Base-by-base conservation (phyloP, 35 echinoderm and acorn worm genomes). In the Holothuria glaberrima region DNA sequence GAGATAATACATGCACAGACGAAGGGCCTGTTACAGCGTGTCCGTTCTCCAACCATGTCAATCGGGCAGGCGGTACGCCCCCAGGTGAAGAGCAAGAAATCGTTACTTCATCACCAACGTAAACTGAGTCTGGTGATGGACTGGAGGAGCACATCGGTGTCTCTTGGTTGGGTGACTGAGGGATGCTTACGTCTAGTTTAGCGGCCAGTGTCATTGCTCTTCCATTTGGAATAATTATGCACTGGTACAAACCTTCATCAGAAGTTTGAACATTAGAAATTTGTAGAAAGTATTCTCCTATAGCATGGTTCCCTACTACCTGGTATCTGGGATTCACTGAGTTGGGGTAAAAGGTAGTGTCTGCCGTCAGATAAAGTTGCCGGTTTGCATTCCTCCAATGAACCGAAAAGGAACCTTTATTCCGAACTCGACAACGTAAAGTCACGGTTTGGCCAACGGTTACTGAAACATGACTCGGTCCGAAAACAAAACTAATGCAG, bases 161-260 rank as follows among this genome's bases (percentile, higher is more conserved):
- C 9, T 69, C 32, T 41, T 5, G 85, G 30, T 44, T 16, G 0
- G 65, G 34, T 10, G 7, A 12, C 17, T 36, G 61, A 22, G 25
- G 62, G 7, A 28, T 13, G 6, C 12, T 61, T 9, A 84, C 57
- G 19, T 30, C 21, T 33, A 61, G 57, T 20, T 61, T 61, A 33
- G 67, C 85, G 20, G 19, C 7, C n/a, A 24, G 25, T 46, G 33
- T 36, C 58, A 41, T 28, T 7, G 56, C 30, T 35, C 6, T 20
- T 50, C 33, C 41, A 26, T 48, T 33, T 22, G 35, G 35, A 25
- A 48, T 19, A 50, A 87, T 87, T 18, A 87, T 62, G n/a, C 85
- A 87, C 19, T 50, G 34, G 35, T 70, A 87, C 60, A 21, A 4
- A 70, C 85, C 85, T 18, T 59, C 63, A 36, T 87, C 85, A 25